Percentiles rank a stretch among this genome's conserved stretches.
These are phyloP conservation scores for Drosophila sproati DNA, from an alignment of 1,140 invertebrate species.

Conservation along the genomic window DNA sequence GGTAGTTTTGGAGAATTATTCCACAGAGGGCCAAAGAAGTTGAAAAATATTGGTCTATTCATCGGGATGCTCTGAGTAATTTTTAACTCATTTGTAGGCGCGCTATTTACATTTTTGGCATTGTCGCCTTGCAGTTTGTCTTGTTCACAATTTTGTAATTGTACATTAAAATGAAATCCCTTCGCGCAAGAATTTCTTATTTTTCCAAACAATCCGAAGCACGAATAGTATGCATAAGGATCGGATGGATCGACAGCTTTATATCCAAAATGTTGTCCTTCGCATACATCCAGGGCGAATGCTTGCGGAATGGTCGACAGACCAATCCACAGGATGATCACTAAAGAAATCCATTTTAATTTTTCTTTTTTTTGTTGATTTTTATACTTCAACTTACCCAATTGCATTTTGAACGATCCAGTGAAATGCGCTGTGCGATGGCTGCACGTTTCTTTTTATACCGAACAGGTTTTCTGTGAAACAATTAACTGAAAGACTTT, in stretches of 20 bases:
- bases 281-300: conserved; percentile 51
- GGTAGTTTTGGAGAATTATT: conserved; percentile 10
- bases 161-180: conserved; percentile 37
- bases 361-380: not conserved
- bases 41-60: conserved; percentile 60
- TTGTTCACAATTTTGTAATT: conserved; percentile 40
- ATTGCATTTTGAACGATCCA: conserved; percentile 57
- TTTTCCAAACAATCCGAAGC: conserved; percentile 56
- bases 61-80: conserved; percentile 47
- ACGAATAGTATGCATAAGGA: conserved; percentile 55
- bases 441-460: conserved; percentile 50
- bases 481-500: conserved; percentile 50
- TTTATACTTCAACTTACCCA: conserved; percentile 50
- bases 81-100: conserved; percentile 19
- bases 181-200: conserved; percentile 39
- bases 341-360: conserved; percentile 26
- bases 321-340: conserved; percentile 60
- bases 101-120: not conserved
- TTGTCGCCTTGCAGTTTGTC: not conserved
- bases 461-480: not conserved
- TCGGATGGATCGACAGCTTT: conserved; percentile 48
- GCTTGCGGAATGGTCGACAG: conserved; percentile 58
- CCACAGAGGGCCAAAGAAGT: conserved; percentile 57
- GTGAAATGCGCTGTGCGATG: conserved; percentile 27
- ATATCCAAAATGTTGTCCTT: conserved; percentile 57